phyloP scores from a whole-genome alignment of 1,140 invertebrate species.

The Scaptodrosophila lebanonensis region DNA sequence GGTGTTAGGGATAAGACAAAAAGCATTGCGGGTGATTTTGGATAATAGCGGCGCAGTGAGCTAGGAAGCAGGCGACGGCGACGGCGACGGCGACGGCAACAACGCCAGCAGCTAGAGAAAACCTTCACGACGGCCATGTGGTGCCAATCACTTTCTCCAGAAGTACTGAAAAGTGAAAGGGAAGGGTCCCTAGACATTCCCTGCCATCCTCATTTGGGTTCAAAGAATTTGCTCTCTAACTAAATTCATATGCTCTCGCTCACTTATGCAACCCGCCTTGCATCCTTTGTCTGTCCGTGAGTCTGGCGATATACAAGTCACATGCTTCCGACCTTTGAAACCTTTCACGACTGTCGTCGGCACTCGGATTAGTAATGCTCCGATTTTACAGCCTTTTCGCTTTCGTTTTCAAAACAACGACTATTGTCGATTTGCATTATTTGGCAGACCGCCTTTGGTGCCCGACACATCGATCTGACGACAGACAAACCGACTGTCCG shows the following conservation, averaged over 20 bases:
- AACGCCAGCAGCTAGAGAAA: constrained; percentile 9
- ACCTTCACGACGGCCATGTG: constrained; percentile 31
- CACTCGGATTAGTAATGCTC: constrained; percentile 54
- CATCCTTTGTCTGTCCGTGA: constrained; percentile 16
- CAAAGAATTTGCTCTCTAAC: constrained; percentile 6
- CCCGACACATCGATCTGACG: too few relatives aligned
- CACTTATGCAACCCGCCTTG: constrained; percentile 41
- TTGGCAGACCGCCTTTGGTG: constrained; percentile 54
- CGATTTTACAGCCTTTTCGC: constrained; percentile 59
- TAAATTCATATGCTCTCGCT: constrained; percentile 3
- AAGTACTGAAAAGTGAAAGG: constrained; percentile 24
- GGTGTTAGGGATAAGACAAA: too few relatives aligned
- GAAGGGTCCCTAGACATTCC: too few relatives aligned
- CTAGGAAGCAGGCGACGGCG: too few relatives aligned
- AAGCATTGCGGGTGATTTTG: too few relatives aligned
- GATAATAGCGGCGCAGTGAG: too few relatives aligned
- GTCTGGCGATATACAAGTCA: too few relatives aligned
- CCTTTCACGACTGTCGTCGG: constrained; percentile 20
- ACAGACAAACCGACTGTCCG: neutral
- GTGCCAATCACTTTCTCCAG: constrained; percentile 41
- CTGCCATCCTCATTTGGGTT: too few relatives aligned
- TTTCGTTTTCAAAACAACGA: constrained; percentile 31
- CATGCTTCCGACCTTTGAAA: too few relatives aligned
- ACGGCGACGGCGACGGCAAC: constrained; percentile 30
- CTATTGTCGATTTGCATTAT: constrained; percentile 72